A percentile compares a stretch with the other conserved stretches of the same genome.
Conservation (phyloP, 2,113 vertebrate genomes). For the Sinocyclocheilus anophthalmus region DNA sequence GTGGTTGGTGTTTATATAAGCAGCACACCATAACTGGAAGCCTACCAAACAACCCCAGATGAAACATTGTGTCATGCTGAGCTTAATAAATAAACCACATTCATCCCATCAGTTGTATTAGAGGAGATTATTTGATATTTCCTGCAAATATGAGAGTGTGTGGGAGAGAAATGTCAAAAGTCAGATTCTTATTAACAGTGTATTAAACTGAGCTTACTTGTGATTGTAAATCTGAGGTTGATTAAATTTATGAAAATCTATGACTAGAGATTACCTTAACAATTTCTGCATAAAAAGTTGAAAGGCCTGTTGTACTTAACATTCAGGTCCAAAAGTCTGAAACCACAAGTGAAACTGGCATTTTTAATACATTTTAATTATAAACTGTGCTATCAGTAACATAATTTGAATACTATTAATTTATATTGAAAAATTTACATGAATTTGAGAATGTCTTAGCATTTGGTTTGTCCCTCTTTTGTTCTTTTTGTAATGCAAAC, state of each 20-base stretch:
- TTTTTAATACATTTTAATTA: not conserved
- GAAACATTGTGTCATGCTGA: not conserved
- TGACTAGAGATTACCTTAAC: not conserved
- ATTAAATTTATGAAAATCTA: constrained; percentile 16
- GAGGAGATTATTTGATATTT: not conserved
- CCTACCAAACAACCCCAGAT: not conserved
- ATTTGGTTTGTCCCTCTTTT: not conserved
- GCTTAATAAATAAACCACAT: not conserved
- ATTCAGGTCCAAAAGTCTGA: not conserved
- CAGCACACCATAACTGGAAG: not conserved
- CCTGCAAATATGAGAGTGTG: not conserved
- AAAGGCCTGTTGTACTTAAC: not conserved
- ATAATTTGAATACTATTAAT: not conserved
- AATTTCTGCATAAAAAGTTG: not conserved
- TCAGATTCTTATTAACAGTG: not conserved
- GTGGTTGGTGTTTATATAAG: constrained; percentile 6
- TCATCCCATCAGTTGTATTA: not conserved
- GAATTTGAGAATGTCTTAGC: not conserved
- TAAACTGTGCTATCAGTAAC: not conserved
- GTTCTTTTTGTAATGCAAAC: not conserved
- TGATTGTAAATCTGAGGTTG: constrained; percentile 20
- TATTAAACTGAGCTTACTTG: constrained; percentile 21
- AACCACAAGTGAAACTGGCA: not conserved
- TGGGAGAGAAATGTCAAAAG: constrained; percentile 25
- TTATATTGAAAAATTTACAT: not conserved